phyloP scores from a whole-genome alignment of 2,113 vertebrate species.

The Isurus oxyrinchus region DNA sequence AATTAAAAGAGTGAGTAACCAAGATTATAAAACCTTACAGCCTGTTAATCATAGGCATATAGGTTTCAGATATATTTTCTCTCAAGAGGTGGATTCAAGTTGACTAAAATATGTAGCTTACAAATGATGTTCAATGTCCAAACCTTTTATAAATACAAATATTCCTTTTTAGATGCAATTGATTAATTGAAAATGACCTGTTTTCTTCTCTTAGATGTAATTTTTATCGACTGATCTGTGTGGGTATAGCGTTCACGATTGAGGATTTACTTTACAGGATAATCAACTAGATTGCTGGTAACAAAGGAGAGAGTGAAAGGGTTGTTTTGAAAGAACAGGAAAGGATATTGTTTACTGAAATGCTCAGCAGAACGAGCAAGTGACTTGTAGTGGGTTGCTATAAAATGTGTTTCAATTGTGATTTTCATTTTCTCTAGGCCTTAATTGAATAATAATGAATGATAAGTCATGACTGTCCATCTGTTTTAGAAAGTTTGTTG shows the following conservation, averaged over 20 bases:
- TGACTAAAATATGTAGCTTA: background rate
- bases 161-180: background rate
- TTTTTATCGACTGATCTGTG: background rate
- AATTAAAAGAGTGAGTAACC: constrained; percentile 17
- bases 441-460: constrained; percentile 12
- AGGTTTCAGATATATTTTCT: background rate
- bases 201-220: background rate
- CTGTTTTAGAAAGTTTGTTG: background rate
- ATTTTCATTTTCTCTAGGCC: background rate
- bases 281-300: constrained; percentile 30
- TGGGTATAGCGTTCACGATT: background rate
- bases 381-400: background rate
- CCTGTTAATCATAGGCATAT: constrained; percentile 3
- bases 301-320: background rate
- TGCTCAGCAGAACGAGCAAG: background rate
- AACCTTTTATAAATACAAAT: background rate
- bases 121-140: background rate
- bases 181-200: background rate
- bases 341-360: constrained; percentile 18
- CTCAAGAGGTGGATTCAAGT: background rate
- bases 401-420: background rate
- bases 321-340: background rate
- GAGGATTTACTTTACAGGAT: background rate
- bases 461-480: background rate
- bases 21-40: background rate